These are phyloP conservation scores for Gymnorhina tibicen DNA, from an alignment of 2,113 vertebrate species.

Conservation along the genomic window DNA sequence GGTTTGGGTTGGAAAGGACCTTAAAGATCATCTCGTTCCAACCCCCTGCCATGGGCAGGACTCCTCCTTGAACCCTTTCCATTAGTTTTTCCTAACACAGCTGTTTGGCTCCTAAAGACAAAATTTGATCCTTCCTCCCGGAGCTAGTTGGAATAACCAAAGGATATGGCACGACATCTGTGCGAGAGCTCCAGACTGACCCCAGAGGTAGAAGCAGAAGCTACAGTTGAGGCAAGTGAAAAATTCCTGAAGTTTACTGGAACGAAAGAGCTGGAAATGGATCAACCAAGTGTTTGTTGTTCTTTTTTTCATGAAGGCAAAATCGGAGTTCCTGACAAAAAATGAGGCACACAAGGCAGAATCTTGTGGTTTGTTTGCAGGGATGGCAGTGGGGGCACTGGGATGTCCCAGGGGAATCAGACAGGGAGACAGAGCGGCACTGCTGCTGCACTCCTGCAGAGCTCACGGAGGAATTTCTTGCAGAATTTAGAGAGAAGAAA, in stretches of 20 bases:
- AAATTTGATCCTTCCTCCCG: neutral
- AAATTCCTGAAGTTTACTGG: neutral
- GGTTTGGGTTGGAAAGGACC: neutral
- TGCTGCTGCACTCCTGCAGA: neutral
- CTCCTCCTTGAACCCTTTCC: neutral
- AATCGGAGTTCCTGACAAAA: neutral
- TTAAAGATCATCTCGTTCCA: neutral
- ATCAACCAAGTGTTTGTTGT: neutral
- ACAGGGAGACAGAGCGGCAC: neutral
- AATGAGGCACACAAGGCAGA: neutral
- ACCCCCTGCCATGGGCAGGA: neutral
- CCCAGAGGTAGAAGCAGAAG: neutral
- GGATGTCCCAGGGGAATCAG: neutral
- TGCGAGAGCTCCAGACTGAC: neutral
- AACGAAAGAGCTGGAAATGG: neutral
- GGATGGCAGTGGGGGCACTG: neutral
- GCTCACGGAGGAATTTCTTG: neutral
- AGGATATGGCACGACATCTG: neutral
- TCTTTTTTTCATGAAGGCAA: neutral
- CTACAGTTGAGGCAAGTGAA: neutral
- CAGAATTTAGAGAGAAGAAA: neutral
- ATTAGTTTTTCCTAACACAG: neutral
- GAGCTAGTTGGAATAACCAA: neutral
- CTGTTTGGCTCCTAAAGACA: neutral
- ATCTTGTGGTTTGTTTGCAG: neutral